Conservation (phyloP, 2,797 vertebrate genomes). For the Parauchenoglanis ngamensis region DNA sequence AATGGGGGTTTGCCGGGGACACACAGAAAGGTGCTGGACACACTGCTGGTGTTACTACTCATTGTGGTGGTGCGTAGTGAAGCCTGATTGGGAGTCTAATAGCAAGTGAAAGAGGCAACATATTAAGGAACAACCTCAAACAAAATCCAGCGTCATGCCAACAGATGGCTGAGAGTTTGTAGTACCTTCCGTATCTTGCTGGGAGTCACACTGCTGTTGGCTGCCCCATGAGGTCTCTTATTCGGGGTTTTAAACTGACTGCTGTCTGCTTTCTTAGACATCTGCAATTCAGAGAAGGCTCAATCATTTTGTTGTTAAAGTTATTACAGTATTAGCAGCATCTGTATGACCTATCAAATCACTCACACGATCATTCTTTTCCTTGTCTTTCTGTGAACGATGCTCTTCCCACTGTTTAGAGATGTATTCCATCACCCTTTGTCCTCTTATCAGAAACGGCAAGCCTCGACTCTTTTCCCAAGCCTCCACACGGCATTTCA, state of each 20-base stretch:
- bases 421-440: conserved; percentile 65
- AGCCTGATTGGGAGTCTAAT: conserved; percentile 48
- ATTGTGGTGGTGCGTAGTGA: conserved; percentile 36
- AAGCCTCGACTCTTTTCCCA: conserved; percentile 63
- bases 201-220: conserved; percentile 49
- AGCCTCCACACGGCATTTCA: conserved; percentile 59
- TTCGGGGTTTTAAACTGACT: conserved; percentile 60
- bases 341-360: neutral
- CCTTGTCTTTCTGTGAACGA: conserved; percentile 65
- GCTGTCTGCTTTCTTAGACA: conserved; percentile 58
- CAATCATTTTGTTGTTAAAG: neutral
- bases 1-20: conserved; percentile 59
- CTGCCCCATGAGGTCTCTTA: conserved; percentile 54
- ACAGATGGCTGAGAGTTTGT: neutral
- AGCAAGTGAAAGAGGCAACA: neutral
- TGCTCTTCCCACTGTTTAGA: conserved; percentile 65
- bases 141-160: neutral
- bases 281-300: conserved; percentile 49
- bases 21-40: conserved; percentile 54
- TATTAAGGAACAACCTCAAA: neutral
- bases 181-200: conserved; percentile 63
- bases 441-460: conserved; percentile 63
- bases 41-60: conserved; percentile 36
- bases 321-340: neutral
- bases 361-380: conserved; percentile 67